Evolutionary conservation across 2,113 vertebrate species (phyloP).

Genomic region (Coptodon rendalli): DNA sequence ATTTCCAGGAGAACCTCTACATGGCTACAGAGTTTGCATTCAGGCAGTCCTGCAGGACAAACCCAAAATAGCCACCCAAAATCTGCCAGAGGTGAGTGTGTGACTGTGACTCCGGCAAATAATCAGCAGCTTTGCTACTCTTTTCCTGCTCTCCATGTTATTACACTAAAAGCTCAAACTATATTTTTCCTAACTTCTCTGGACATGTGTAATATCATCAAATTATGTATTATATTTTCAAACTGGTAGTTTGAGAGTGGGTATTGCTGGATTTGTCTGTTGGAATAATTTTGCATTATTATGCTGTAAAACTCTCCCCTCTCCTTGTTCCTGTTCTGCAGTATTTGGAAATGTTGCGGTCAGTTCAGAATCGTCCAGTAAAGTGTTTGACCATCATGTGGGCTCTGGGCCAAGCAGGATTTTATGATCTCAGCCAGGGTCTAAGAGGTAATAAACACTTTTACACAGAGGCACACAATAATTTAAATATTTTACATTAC

Average conservation of each 20-base stretch:
- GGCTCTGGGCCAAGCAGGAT: conserved; percentile 90
- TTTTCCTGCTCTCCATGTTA: neutral
- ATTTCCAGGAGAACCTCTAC: conserved; percentile 80
- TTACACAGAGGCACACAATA: neutral
- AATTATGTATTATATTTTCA: neutral
- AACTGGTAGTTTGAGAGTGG: neutral
- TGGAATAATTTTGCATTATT: neutral
- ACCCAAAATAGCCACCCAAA: conserved; percentile 80
- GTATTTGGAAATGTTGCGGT: conserved; percentile 89
- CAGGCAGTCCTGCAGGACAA: conserved; percentile 87
- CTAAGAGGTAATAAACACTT: conserved; percentile 74
- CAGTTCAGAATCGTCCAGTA: conserved; percentile 81
- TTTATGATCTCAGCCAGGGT: conserved; percentile 84
- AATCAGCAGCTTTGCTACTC: neutral
- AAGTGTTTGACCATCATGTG: conserved; percentile 95
- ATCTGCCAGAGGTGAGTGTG: conserved; percentile 79
- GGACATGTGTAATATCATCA: neutral
- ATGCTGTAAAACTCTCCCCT: neutral
- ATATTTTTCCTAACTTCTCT: neutral
- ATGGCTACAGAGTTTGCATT: conserved; percentile 93
- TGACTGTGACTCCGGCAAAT: neutral
- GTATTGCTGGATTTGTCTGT: neutral
- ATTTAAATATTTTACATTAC: neutral
- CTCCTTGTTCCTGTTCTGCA: conserved; percentile 25
- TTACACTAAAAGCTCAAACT: neutral